Conservation (phyloP, 2,113 vertebrate species). For the Galemys pyrenaicus region DNA sequence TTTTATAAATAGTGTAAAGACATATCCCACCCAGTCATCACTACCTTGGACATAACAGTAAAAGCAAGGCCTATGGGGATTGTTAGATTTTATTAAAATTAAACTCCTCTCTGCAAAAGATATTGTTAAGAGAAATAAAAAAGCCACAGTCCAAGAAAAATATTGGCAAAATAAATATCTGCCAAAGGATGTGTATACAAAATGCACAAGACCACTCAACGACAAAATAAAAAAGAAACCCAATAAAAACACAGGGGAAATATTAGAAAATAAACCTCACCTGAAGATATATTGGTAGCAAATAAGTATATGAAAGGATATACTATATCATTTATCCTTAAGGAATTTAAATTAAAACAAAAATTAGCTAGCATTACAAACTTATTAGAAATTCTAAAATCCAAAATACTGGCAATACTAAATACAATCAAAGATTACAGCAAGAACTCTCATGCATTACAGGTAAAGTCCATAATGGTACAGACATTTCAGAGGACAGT, state of each 20-base stretch:
- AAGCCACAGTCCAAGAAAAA: no score
- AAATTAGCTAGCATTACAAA: not conserved
- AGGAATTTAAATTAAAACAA: not conserved
- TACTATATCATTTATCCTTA: not conserved
- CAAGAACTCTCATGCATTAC: not conserved
- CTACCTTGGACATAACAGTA: no score
- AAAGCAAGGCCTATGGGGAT: no score
- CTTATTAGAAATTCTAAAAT: not conserved
- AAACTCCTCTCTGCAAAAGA: no score
- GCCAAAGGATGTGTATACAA: no score
- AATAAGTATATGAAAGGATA: not conserved
- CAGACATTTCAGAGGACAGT: not conserved
- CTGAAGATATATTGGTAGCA: not conserved
- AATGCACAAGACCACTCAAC: not conserved
- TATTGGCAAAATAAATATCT: no score
- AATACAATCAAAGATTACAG: not conserved
- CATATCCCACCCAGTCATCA: not conserved
- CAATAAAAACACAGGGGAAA: not conserved
- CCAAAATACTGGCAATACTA: not conserved
- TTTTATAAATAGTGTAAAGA: not conserved
- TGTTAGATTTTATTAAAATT: no score
- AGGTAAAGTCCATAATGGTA: not conserved
- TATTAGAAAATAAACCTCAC: not conserved
- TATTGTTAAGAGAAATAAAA: no score
- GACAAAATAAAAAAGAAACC: not conserved